Evolutionary conservation across 1,140 invertebrate genomes (phyloP).

Genomic region (Sinonovacula constricta): DNA sequence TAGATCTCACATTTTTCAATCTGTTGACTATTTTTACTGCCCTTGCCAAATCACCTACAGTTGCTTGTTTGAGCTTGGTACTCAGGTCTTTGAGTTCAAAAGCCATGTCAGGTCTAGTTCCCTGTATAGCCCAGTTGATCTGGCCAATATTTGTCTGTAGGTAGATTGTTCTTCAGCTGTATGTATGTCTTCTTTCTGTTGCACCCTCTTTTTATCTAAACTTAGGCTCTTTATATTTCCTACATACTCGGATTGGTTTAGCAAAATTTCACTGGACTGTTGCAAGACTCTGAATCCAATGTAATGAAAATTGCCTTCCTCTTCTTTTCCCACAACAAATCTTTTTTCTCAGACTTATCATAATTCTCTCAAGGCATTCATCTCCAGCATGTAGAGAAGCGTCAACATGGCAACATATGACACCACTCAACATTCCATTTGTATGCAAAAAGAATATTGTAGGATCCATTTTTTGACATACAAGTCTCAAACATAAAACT

Average conservation of each 20-base stretch:
- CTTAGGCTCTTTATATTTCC: neutral
- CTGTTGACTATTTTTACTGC: too few species aligned
- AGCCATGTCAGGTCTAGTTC: constrained; percentile 48
- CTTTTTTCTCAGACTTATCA: constrained; percentile 17
- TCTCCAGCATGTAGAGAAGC: constrained; percentile 21
- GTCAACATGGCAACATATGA: constrained; percentile 22
- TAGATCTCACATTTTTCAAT: too few species aligned
- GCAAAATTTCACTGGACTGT: too few species aligned
- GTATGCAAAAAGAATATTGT: constrained; percentile 16
- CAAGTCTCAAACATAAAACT: constrained; percentile 13
- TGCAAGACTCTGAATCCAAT: constrained; percentile 22
- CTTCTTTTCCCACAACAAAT: constrained; percentile 9
- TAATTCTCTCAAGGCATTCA: constrained; percentile 2
- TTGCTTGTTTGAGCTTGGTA: too few species aligned
- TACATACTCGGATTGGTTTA: too few species aligned
- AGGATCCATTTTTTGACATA: constrained; percentile 15
- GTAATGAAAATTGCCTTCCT: constrained; percentile 8
- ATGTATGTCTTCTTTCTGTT: constrained; percentile 17
- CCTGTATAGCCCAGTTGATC: constrained; percentile 48
- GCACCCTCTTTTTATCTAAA: constrained; percentile 13
- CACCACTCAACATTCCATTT: constrained; percentile 7
- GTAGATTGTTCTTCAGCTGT: too few species aligned
- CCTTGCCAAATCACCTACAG: too few species aligned
- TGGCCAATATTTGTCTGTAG: constrained; percentile 36
- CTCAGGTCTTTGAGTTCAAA: constrained; percentile 54